Base-by-base conservation (phyloP, 2,888 invertebrate genomes). In the Eilema depressum region DNA sequence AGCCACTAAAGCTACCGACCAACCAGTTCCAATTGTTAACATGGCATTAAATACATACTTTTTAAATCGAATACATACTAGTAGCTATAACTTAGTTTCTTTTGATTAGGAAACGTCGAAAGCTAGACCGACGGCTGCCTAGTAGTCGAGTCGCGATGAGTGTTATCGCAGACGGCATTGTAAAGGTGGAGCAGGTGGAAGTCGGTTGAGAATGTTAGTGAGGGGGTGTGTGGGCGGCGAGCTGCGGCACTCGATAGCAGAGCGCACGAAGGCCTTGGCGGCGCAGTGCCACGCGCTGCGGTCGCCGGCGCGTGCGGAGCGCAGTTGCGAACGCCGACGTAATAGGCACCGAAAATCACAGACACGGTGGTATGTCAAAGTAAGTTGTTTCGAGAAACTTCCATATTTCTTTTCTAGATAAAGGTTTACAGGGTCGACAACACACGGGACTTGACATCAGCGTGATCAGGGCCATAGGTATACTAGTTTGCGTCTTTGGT, bases 291-390 rank as follows among this genome's bases (percentile, higher is more conserved):
- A 95, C 81, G 93, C 94, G 77, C 88, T 95, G 88, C 91, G 93
- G 70, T 93, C 94, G 70, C 93, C 95, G 66, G 90, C 92, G 73
- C 91, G 93, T 75, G 83, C 86, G 41, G 90, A 89, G 71, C 90
- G 85, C 80, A 89, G 85, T 86, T 85, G 86, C 53, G 93, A 93
- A 77, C 93, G 93, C 64, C 91, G 93, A 74, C 92, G 93, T 71
- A 86, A 88, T 77, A 92, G 95, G 74, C 95, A 94, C 77, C 92
- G 95, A 86, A 96, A 96, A 85, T 96, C 96, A 64, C 96, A 95
- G 82, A 96, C 96, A 74, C 95, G 96, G 92, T 97, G 97, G 96
- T 97, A 97, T 89, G 96, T 97, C 86, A 97, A 97, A 97, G 97
- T 97, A 96, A 96, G 96, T 87, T 89, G 86, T 65, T 80, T 78